phyloP scores from a whole-genome alignment of 2,888 invertebrate species.

The Athalia rosae region DNA sequence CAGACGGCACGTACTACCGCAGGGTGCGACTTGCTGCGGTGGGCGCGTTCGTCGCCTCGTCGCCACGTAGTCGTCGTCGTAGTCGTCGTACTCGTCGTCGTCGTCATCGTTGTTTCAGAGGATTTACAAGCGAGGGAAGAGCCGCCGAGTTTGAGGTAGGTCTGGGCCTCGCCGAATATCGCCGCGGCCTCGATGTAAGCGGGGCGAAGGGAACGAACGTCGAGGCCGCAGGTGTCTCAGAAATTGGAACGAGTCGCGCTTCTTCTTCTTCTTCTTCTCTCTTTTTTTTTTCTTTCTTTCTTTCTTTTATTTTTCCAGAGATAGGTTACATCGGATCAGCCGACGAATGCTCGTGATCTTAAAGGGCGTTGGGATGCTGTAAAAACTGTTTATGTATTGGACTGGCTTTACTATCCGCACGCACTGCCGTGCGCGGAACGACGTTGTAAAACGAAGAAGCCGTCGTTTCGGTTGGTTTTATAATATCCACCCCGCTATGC shows the following conservation, averaged over 20 bases:
- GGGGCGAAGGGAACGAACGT: no score
- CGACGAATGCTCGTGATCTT: not conserved
- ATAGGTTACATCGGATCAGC: no score
- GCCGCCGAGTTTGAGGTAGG: constrained; percentile 69
- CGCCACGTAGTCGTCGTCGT: constrained; percentile 30
- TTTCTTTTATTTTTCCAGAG: no score
- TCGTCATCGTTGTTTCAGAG: constrained; percentile 8
- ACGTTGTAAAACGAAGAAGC: constrained; percentile 33
- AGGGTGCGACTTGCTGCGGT: constrained; percentile 45
- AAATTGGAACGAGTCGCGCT: no score
- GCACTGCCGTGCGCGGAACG: constrained; percentile 27
- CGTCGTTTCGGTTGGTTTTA: constrained; percentile 36
- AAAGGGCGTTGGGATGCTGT: constrained; percentile 33
- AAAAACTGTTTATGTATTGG: constrained; percentile 32
- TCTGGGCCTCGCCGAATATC: constrained; percentile 55
- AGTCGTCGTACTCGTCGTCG: constrained; percentile 3
- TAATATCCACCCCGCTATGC: constrained; percentile 8
- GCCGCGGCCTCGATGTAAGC: not conserved
- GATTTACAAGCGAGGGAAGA: constrained; percentile 58
- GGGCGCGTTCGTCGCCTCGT: constrained; percentile 42
- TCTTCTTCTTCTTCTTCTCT: no score
- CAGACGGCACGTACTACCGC: constrained; percentile 43
- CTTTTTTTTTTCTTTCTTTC: no score
- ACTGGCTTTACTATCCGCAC: constrained; percentile 32
- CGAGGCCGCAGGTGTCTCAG: no score